Conservation (phyloP, 2,888 invertebrate genomes). For the Yponomeuta evonymella region DNA sequence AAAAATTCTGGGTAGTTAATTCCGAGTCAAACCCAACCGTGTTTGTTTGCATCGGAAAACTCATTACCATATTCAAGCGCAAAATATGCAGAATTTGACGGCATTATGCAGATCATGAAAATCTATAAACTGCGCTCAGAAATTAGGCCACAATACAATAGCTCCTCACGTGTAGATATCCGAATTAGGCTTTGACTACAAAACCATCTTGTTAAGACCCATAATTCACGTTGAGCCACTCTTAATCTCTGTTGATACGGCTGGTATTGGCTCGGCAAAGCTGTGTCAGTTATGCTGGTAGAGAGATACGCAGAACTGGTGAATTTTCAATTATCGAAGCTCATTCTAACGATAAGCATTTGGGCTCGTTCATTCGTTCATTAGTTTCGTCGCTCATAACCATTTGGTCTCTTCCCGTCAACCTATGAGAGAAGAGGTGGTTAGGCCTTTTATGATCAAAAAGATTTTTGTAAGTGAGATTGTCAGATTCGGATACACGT, state of each 20-base stretch:
- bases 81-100: background rate
- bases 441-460: too few species aligned
- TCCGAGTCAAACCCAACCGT: too few species aligned
- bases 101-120: background rate
- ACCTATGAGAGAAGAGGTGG: background rate
- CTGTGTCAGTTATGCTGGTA: background rate
- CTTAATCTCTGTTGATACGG: background rate
- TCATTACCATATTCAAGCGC: background rate
- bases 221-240: background rate
- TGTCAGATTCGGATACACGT: too few species aligned
- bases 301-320: background rate
- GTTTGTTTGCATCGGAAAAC: background rate
- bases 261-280: background rate
- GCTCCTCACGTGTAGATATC: background rate
- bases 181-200: background rate
- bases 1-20: too few species aligned
- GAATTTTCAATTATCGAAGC: constrained; percentile 3
- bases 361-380: constrained; percentile 1
- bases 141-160: background rate
- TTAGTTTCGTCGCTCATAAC: background rate
- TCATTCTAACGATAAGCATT: constrained; percentile 1
- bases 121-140: constrained; percentile 1
- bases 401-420: background rate
- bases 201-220: background rate
- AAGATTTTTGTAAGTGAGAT: too few species aligned